These are phyloP conservation scores for Danio choprae DNA, from an alignment of 2,797 vertebrate species.

Conservation along the genomic window DNA sequence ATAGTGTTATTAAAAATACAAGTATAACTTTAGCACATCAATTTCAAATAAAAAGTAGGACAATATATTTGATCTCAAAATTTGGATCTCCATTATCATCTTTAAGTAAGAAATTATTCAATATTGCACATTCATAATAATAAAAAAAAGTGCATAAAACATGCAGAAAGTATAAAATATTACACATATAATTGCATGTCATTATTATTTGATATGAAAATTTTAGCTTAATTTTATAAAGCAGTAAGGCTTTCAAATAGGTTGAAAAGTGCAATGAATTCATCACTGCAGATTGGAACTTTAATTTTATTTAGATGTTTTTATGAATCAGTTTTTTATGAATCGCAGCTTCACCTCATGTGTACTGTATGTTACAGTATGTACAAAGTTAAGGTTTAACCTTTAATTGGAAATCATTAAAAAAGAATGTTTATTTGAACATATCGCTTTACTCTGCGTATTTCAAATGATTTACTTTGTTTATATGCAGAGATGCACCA, in stretches of 20 bases:
- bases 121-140: too few species aligned
- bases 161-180: neutral
- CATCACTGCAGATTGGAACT: neutral
- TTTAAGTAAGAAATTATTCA: too few species aligned
- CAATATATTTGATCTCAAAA: too few species aligned
- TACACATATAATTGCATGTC: too few species aligned
- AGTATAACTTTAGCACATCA: too few species aligned
- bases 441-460: neutral
- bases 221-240: neutral
- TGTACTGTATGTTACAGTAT: too few species aligned
- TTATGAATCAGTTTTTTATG: neutral
- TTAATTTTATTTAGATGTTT: neutral
- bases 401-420: neutral
- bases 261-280: neutral
- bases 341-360: neutral
- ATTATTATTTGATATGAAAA: neutral
- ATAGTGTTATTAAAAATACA: too few species aligned
- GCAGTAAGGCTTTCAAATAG: neutral
- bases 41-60: too few species aligned
- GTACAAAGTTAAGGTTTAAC: too few species aligned
- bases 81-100: too few species aligned
- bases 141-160: too few species aligned
- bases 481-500: neutral
- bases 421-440: neutral
- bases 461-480: constrained; percentile 6